phyloP scores from a whole-genome alignment of 2,113 vertebrate species.

The Pelvicachromis taeniatus region DNA sequence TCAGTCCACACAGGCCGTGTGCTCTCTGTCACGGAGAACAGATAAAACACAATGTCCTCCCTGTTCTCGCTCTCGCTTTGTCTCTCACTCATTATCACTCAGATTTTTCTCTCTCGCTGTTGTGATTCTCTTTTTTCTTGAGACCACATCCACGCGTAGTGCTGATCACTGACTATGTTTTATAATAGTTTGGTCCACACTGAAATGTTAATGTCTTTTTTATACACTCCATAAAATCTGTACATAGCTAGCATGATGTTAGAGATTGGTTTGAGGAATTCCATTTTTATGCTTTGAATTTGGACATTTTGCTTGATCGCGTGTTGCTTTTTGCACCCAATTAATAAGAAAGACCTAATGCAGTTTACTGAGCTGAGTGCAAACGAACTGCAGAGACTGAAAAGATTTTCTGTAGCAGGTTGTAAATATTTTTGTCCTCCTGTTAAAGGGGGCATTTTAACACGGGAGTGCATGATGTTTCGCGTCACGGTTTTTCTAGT shows the following conservation, averaged over 20 bases:
- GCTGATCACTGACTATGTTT: background rate
- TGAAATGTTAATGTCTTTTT: background rate
- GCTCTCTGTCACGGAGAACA: constrained; percentile 40
- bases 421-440: background rate
- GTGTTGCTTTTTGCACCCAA: background rate
- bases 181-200: background rate
- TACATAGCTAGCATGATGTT: background rate
- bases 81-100: background rate
- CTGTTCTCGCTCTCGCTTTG: constrained; percentile 22
- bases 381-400: background rate
- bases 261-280: background rate
- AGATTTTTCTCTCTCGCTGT: background rate
- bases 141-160: background rate
- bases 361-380: background rate
- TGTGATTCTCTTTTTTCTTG: background rate
- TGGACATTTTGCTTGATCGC: rapidly evolving
- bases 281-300: background rate
- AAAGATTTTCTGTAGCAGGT: background rate
- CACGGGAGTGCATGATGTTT: background rate
- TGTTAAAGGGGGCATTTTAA: background rate
- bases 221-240: background rate
- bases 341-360: background rate
- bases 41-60: constrained; percentile 56
- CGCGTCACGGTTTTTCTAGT: background rate
- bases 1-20: constrained; percentile 27